Base-by-base conservation (phyloP, 2,797 vertebrate species). In the Coendou prehensilis region DNA sequence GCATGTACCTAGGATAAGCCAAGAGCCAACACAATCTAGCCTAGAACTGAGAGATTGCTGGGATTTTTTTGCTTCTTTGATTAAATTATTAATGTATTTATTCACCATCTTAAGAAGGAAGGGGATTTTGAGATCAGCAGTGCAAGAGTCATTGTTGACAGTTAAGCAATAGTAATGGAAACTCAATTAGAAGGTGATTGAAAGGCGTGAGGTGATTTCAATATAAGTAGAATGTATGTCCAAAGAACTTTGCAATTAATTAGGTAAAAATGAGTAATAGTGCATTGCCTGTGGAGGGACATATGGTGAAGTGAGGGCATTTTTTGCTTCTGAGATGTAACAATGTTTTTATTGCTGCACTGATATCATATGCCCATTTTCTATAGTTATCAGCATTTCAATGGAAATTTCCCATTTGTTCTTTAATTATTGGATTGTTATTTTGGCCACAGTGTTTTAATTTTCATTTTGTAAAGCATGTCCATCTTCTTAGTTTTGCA, bases 111-210 rank as follows among this genome's bases (percentile, higher is more conserved):
- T 37, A 6, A 17, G 26, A 13, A 75, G 67, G 13, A 22, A 33
- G 15, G 2, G 30, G 14, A 30, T 18, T 3, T 9, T n/a, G 47
- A 54, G 8, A 14, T 54, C 33, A 37, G 9, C 4, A 10, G 1
- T 30, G 5, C 45, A 28, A 28, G 14, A 20, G 26, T 14, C 17
- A 10, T 6, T 76, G 14, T 17, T 37, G 45, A 89, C 37, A 52
- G 15, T 10, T 15, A 63, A 17, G 14, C 17, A n/a, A 37, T 17
- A 17, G 30, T 8, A 50, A 52, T 11, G 23, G 30, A 6, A 79
- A 9, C 22, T 26, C 14, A 11, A 5, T 13, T 15, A 18, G 17
- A 57, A 78, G 8, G 20, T 1, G 22, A 26, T 0, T 1, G 45
- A 17, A 47, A 52, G 9, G 47, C 20, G 14, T 13, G 52, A 6